Percentiles rank a stretch among this genome's conserved stretches.
Evolutionary conservation across 2,888 invertebrate genomes (phyloP).

Genomic region (Netelia virgata): DNA sequence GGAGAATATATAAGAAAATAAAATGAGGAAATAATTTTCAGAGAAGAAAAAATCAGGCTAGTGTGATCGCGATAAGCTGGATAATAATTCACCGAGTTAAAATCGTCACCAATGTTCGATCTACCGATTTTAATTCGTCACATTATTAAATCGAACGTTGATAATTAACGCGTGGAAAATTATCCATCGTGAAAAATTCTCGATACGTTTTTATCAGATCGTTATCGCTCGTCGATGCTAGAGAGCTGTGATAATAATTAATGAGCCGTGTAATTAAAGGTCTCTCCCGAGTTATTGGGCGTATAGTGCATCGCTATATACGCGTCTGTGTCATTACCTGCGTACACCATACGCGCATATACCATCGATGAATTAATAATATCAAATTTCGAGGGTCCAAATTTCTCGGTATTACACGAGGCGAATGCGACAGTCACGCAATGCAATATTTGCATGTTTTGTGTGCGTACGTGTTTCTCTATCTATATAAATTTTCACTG

Average conservation of each 20-base stretch:
- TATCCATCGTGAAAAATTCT: neutral
- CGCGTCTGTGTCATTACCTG: neutral
- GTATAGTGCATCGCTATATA: neutral
- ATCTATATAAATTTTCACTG: neutral
- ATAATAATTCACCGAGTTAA: no score
- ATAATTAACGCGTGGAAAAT: neutral
- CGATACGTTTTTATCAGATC: neutral
- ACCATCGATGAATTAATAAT: conserved; percentile 41
- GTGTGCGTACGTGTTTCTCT: neutral
- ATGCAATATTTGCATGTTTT: conserved; percentile 20
- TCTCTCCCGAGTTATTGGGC: neutral
- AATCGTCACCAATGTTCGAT: no score
- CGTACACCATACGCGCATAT: neutral
- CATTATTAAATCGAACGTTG: neutral
- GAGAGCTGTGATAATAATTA: conserved; percentile 16
- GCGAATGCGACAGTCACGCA: conserved; percentile 16
- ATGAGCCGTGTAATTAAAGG: conserved; percentile 28
- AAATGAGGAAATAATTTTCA: no score
- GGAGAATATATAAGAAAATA: no score
- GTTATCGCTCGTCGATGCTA: neutral
- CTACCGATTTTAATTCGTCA: no score
- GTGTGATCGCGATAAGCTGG: no score
- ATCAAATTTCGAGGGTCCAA: conserved; percentile 11
- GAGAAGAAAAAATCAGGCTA: no score
- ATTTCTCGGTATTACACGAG: neutral